Evolutionary conservation across 1,140 invertebrate genomes (phyloP).

Genomic region (Drosophila sulfurigaster): DNA sequence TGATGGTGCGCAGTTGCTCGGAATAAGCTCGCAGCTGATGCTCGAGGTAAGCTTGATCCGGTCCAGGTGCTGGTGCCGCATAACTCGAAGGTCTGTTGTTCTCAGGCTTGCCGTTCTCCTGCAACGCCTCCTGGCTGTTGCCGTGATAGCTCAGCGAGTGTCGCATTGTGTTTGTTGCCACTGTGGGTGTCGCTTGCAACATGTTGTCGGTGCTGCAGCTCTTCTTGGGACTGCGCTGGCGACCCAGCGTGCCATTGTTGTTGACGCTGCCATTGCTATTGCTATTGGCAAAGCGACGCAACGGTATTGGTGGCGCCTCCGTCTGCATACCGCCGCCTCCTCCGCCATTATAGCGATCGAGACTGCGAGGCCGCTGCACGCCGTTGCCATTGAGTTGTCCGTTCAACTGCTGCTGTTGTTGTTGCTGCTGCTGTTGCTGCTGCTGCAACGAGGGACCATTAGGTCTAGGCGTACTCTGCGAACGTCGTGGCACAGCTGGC

Average conservation of each 20-base stretch:
- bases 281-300: conserved; percentile 70
- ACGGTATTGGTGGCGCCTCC: conserved; percentile 74
- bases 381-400: conserved; percentile 71
- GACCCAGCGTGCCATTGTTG: conserved; percentile 30
- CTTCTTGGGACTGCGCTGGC: conserved; percentile 49
- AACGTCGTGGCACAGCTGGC: conserved; percentile 74
- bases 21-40: conserved; percentile 83
- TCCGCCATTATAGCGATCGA: conserved; percentile 75
- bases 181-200: conserved; percentile 21
- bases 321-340: conserved; percentile 28
- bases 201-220: conserved; percentile 62
- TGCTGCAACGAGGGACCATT: conserved; percentile 54
- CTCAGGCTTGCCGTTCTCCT: conserved; percentile 38
- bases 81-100: conserved; percentile 73
- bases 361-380: conserved; percentile 71
- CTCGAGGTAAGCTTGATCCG: conserved; percentile 82
- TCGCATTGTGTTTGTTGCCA: conserved; percentile 46
- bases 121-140: conserved; percentile 44
- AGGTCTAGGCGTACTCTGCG: conserved; percentile 76
- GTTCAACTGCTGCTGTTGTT: conserved; percentile 56
- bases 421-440: conserved; percentile 59
- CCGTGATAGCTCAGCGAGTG: conserved; percentile 83
- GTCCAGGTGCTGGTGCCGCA: conserved; percentile 61
- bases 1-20: conserved; percentile 81
- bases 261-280: conserved; percentile 56